Conservation (phyloP, 2,113 vertebrate species). For the Phyllostomus discolor region DNA sequence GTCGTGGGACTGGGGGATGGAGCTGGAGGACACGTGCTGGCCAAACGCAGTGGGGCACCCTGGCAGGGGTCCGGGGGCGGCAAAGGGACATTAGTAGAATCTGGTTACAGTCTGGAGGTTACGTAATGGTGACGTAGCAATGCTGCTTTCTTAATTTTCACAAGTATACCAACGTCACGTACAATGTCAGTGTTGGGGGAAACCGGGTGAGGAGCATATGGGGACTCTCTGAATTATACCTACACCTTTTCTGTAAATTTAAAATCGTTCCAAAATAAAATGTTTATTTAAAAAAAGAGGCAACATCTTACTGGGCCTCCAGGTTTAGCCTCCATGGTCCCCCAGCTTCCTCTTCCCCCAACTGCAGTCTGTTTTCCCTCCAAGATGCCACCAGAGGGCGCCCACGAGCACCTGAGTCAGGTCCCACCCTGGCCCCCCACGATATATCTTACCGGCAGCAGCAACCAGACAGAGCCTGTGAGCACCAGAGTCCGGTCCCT, state of each 20-base stretch:
- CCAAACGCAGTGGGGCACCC: accelerated
- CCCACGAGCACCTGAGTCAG: neutral
- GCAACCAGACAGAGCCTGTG: neutral
- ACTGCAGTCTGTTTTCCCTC: neutral
- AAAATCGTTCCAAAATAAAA: neutral
- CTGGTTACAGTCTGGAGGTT: neutral
- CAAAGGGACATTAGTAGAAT: no score
- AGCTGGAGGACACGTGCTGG: neutral
- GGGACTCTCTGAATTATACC: neutral
- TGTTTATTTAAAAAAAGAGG: neutral
- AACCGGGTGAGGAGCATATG: neutral
- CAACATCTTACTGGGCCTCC: neutral
- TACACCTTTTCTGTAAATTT: neutral
- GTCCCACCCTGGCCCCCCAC: no score
- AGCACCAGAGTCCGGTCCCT: neutral
- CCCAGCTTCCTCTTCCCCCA: accelerated
- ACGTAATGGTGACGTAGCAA: accelerated
- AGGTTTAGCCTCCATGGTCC: neutral
- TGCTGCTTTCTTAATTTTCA: neutral
- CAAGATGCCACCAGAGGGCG: neutral
- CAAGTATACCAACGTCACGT: neutral
- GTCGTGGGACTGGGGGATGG: accelerated
- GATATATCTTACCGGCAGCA: no score
- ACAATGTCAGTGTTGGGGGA: no score
- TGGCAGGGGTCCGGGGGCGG: neutral